Conservation (phyloP, 2,888 invertebrate genomes). For the Scelioninae gen. 1 region DNA sequence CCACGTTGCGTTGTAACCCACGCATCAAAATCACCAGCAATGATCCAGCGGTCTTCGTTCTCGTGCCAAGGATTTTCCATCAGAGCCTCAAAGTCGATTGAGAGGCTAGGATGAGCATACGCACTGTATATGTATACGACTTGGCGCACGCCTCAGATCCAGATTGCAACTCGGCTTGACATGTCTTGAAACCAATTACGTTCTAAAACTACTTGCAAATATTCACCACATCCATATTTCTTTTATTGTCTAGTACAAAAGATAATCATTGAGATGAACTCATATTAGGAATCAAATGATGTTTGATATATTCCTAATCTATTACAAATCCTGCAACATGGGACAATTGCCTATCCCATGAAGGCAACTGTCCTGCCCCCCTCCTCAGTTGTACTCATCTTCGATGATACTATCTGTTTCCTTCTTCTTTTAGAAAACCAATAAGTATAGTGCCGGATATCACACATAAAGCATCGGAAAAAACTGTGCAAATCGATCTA, state of each 20-base stretch:
- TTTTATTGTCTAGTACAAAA: constrained; percentile 55
- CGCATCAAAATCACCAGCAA: not conserved
- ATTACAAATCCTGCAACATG: too few species aligned
- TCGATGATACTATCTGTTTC: too few species aligned
- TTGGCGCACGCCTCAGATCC: not conserved
- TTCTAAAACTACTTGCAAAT: constrained; percentile 62
- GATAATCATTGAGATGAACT: constrained; percentile 34
- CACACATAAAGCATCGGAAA: too few species aligned
- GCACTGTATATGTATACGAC: not conserved
- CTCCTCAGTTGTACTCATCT: too few species aligned
- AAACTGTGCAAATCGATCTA: too few species aligned
- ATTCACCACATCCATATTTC: constrained; percentile 50
- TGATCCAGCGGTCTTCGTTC: not conserved
- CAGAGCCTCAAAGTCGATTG: not conserved
- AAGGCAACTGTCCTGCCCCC: too few species aligned
- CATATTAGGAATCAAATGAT: too few species aligned
- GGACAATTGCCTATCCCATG: too few species aligned
- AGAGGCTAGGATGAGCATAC: not conserved
- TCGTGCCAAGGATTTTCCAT: not conserved
- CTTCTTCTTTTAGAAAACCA: too few species aligned
- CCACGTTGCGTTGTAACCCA: constrained; percentile 38
- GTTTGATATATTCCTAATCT: too few species aligned
- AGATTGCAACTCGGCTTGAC: not conserved
- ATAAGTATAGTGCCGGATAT: too few species aligned
- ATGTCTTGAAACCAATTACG: not conserved